Base-by-base conservation (phyloP, 2,888 invertebrate species). In the Patella caerulea region DNA sequence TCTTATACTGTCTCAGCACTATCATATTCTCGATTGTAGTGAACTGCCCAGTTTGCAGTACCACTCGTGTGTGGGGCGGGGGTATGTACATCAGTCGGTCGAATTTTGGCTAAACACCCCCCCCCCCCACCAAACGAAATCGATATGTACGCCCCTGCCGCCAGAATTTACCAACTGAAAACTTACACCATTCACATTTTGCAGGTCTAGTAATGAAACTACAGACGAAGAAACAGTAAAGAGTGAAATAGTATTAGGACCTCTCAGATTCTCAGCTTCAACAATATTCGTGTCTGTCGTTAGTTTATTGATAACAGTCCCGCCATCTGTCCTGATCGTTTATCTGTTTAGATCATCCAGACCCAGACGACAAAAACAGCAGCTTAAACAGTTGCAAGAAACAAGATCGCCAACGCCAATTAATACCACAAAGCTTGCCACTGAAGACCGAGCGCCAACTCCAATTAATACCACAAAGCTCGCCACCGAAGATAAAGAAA, bases 251-350 rank as follows among this genome's bases (percentile, higher is more conserved):
- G 77, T 79, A 7, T 82, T 86, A 34, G 86, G 85, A 14, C 76
- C 79, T 11, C 78, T 88, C 17, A 55, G 84, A 29, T 86, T 87
- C 79, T 86, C 88, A 3, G 52, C 83, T 34, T 83, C 83, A 53
- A 83, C 83, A 24, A 72, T 86, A 9, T 81, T 82, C 69, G 81
- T 83, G 3, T 85, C 86, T 11, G 65, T 85, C 4, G 81, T 87
- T 17, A 81, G 87, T 29, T 82, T 86, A 11, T 76, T 91, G 53
- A 83, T 92, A 70, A 86, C 89, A 12, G 87, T 91, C 45, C 87
- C 90, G 11, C 87, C 90, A 0, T 88, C 88, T 14, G 82, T 91
- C 52, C 52, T 90, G 9, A 87, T 92, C 69, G 83, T 86, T 9
- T 74, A 81, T 54, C 79, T 88, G 54, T 88, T 88, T 79, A 85